phyloP scores from a whole-genome alignment of 2,797 vertebrate species.

The Chaetophractus vellerosus region DNA sequence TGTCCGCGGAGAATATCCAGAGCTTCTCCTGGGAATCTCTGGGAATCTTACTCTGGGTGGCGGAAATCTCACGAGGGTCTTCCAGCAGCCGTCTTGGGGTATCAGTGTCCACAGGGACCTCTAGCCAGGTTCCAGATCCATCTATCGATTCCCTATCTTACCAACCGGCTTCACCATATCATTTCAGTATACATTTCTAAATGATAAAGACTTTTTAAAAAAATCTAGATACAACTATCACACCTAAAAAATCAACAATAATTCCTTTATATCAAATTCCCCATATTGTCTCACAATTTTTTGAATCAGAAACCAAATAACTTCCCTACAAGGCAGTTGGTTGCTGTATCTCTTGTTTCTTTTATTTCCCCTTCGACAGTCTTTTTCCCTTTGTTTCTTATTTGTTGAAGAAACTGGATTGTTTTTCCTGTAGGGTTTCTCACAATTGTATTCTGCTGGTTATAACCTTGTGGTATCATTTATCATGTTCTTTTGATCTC shows the following conservation, averaged over 20 bases:
- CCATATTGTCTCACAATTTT: neutral
- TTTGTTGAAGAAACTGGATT: conserved; percentile 17
- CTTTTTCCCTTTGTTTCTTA: neutral
- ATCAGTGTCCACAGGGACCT: too few relatives aligned
- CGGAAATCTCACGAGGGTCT: too few relatives aligned
- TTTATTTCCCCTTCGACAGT: neutral
- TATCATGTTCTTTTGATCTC: neutral
- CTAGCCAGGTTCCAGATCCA: too few relatives aligned
- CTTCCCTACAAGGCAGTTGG: neutral
- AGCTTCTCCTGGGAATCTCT: too few relatives aligned
- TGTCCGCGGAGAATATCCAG: too few relatives aligned
- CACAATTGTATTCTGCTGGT: neutral
- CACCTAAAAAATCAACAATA: neutral
- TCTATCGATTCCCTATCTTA: too few relatives aligned
- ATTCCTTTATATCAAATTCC: neutral
- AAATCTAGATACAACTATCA: neutral
- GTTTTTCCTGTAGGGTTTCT: neutral
- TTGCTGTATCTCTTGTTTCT: neutral
- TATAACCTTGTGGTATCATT: neutral
- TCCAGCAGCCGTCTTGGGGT: too few relatives aligned
- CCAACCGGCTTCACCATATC: neutral
- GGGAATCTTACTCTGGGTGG: too few relatives aligned
- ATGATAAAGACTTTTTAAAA: neutral
- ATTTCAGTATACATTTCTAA: conserved; percentile 4
- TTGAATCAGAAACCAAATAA: conserved; percentile 18